Conservation (phyloP, 2,888 invertebrate genomes). For the Sabatieria punctata region DNA sequence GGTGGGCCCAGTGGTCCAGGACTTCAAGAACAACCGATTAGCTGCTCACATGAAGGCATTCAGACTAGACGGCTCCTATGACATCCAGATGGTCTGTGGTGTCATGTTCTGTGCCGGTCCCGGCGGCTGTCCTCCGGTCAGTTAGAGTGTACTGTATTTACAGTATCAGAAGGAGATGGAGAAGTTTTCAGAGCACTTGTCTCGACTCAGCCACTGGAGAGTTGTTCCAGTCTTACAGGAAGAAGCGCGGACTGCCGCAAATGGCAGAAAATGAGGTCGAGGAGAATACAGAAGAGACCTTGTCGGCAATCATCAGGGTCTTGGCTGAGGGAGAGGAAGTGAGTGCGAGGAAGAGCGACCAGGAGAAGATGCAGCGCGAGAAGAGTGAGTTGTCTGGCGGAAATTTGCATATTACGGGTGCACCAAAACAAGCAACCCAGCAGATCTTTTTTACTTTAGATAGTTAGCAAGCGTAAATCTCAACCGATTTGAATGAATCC, state of each 20-base stretch:
- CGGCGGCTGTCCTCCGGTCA: constrained; percentile 28
- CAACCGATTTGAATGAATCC: no score
- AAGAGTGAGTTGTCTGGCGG: no score
- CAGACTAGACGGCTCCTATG: constrained; percentile 30
- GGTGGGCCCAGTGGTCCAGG: constrained; percentile 30
- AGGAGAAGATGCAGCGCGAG: no score
- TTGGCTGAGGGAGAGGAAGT: constrained; percentile 29
- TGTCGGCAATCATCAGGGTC: constrained; percentile 29
- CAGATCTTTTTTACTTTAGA: no score
- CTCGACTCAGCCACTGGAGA: constrained; percentile 31
- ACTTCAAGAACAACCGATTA: constrained; percentile 29
- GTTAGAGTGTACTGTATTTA: constrained; percentile 1
- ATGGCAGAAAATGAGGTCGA: constrained; percentile 5
- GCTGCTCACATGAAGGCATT: constrained; percentile 29
- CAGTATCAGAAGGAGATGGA: neutral
- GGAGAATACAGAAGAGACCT: constrained; percentile 22
- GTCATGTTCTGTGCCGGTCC: constrained; percentile 33
- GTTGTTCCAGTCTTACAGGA: constrained; percentile 29
- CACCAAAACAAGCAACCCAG: no score
- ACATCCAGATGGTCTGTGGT: constrained; percentile 29
- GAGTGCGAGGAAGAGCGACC: no score
- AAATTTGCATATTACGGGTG: no score
- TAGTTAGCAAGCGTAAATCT: no score
- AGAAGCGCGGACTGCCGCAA: constrained; percentile 17
- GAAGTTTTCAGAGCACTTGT: constrained; percentile 23